Percentiles rank a stretch among this genome's conserved stretches.
Evolutionary conservation across 92 coral and sea anemone genomes (phyloP).

Genomic region (Heliopora coerulea): DNA sequence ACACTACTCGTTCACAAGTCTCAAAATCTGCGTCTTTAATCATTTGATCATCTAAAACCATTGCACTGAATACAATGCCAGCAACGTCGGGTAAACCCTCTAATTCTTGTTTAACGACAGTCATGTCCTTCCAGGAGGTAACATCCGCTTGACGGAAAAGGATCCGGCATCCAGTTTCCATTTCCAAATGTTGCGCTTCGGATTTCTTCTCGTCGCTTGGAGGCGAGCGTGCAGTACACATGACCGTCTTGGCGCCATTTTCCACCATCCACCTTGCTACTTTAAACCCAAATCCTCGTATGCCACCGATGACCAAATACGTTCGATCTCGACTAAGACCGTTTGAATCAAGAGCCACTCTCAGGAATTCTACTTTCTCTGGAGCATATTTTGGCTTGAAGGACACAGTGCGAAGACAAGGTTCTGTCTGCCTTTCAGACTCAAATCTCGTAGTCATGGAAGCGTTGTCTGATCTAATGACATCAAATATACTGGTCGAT

Average conservation of each 20-base stretch:
- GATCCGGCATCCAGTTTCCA: slow-evolving; percentile 52
- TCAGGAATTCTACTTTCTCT: not conserved
- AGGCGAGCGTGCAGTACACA: too few relatives aligned
- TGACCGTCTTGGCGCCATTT: too few relatives aligned
- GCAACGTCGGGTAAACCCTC: slow-evolving; percentile 57
- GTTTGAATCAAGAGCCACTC: not conserved
- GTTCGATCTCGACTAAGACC: slow-evolving; percentile 62
- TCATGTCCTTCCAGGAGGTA: slow-evolving; percentile 27
- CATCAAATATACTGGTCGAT: slow-evolving; percentile 18
- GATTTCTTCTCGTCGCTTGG: slow-evolving; percentile 34
- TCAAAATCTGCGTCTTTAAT: slow-evolving; percentile 47
- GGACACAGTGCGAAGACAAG: not conserved
- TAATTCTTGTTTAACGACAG: slow-evolving; percentile 37
- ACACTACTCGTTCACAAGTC: slow-evolving; percentile 54
- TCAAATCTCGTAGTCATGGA: not conserved
- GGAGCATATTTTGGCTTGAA: not conserved
- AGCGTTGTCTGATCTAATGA: too few relatives aligned
- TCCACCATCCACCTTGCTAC: slow-evolving; percentile 67
- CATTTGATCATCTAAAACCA: slow-evolving; percentile 67
- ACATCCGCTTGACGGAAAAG: slow-evolving; percentile 60
- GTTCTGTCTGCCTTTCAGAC: not conserved
- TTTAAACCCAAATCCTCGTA: slow-evolving; percentile 69
- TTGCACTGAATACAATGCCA: slow-evolving; percentile 67
- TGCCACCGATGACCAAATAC: slow-evolving; percentile 65
- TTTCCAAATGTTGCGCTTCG: slow-evolving; percentile 52